Percentiles rank a stretch among this genome's conserved stretches.
Evolutionary conservation across 2,888 invertebrate species (phyloP).

Genomic region (Chydorus sphaericus): DNA sequence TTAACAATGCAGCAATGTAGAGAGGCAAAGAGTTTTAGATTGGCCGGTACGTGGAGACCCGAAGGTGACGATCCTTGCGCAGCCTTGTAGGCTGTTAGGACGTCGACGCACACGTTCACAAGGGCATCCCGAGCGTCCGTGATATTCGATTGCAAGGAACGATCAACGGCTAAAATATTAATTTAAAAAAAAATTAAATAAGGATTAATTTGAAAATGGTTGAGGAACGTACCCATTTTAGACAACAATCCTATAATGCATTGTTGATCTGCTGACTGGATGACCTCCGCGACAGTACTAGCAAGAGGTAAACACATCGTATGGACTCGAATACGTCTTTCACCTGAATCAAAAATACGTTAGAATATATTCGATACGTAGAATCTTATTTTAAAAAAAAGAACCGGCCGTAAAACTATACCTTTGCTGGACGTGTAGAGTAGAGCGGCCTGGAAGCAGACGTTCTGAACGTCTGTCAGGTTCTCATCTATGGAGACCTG

Average conservation of each 20-base stretch:
- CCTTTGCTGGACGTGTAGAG: constrained; percentile 90
- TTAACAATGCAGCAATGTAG: constrained; percentile 74
- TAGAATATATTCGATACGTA: too few species aligned
- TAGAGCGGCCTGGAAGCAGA: constrained; percentile 94
- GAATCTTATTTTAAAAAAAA: background rate
- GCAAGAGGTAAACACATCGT: constrained; percentile 88
- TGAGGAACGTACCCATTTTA: constrained; percentile 71
- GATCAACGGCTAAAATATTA: constrained; percentile 59
- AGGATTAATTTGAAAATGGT: background rate
- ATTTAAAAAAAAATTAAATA: constrained; percentile 15
- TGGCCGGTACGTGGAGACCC: constrained; percentile 57
- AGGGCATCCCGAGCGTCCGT: constrained; percentile 91
- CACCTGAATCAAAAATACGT: constrained; percentile 40
- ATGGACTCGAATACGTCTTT: constrained; percentile 92
- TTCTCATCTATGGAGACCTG: constrained; percentile 91
- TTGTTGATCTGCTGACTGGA: constrained; percentile 82
- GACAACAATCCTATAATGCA: constrained; percentile 80
- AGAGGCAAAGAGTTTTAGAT: constrained; percentile 71
- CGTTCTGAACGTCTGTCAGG: constrained; percentile 65
- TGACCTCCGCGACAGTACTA: constrained; percentile 64
- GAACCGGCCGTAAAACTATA: constrained; percentile 19
- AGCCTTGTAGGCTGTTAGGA: constrained; percentile 55
- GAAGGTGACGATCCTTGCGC: constrained; percentile 35
- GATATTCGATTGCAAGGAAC: constrained; percentile 68
- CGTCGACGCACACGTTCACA: constrained; percentile 86